phyloP scores from a whole-genome alignment of 2,797 vertebrate genomes.

The Allobates femoralis region DNA sequence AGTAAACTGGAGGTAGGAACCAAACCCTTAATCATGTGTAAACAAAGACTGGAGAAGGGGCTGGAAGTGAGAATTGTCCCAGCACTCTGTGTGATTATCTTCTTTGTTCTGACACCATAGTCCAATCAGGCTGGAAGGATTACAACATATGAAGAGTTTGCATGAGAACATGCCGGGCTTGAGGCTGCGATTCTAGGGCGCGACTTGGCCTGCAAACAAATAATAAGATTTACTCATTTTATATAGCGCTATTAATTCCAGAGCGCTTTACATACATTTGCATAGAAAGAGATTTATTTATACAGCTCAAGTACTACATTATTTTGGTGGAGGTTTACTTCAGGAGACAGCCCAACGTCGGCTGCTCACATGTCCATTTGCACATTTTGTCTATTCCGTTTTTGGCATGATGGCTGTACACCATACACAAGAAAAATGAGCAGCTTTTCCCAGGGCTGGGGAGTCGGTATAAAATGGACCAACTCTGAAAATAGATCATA shows the following conservation, averaged over 20 bases:
- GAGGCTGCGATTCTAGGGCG: slow-evolving; percentile 83
- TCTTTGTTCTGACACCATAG: background rate
- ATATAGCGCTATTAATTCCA: no score
- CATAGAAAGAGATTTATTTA: slow-evolving; percentile 14
- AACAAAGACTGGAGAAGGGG: slow-evolving; percentile 57
- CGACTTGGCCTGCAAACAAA: slow-evolving; percentile 80
- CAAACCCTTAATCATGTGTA: slow-evolving; percentile 28
- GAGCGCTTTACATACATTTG: no score
- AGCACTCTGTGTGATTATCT: background rate
- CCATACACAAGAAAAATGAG: no score
- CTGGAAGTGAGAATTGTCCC: background rate
- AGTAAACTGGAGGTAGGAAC: background rate
- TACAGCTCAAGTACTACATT: background rate
- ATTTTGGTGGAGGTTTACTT: background rate
- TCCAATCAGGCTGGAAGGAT: slow-evolving; percentile 42
- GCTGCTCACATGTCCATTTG: no score
- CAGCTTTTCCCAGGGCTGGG: no score
- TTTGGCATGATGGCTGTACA: no score
- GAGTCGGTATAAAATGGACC: no score
- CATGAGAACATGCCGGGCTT: slow-evolving; percentile 84
- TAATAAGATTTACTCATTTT: no score
- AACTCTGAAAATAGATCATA: no score
- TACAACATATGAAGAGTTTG: slow-evolving; percentile 81
- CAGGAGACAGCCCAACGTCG: background rate
- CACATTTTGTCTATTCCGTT: no score